These are phyloP conservation scores for Myrmecophaga tridactyla DNA, from an alignment of 2,113 vertebrate species.

Conservation along the genomic window DNA sequence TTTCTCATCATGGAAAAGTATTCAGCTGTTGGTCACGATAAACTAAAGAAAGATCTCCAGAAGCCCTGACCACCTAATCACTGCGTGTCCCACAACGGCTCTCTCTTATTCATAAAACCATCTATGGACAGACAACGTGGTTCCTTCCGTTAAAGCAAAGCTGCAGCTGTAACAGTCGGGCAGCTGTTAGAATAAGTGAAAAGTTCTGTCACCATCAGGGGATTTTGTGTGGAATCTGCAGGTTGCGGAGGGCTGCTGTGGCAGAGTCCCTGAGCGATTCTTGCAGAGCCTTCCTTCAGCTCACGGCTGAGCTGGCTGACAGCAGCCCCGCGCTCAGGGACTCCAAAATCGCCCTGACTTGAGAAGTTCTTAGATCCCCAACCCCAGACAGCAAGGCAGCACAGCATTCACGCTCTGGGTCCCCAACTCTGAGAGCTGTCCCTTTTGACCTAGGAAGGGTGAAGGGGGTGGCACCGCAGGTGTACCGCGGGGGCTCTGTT, in stretches of 20 bases:
- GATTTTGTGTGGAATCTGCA: neutral
- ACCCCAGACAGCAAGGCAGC: neutral
- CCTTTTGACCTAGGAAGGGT: neutral
- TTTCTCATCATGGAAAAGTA: neutral
- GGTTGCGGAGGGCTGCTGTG: neutral
- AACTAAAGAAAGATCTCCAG: neutral
- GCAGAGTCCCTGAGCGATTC: neutral
- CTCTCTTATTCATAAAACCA: neutral
- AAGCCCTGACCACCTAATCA: neutral
- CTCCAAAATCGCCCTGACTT: too few species aligned
- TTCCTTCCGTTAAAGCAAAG: neutral
- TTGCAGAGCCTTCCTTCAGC: neutral
- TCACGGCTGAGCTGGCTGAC: too few species aligned
- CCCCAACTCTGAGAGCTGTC: neutral
- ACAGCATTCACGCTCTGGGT: neutral
- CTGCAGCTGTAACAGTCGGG: neutral
- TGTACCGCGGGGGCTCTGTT: neutral
- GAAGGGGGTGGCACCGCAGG: neutral
- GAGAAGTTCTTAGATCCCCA: neutral
- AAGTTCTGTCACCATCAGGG: neutral
- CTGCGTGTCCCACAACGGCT: neutral
- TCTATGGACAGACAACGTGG: neutral
- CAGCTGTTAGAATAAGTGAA: neutral
- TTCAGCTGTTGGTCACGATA: neutral
- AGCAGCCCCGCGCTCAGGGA: fast-evolving